Percentiles rank a stretch among this genome's conserved stretches.
These are phyloP conservation scores for Psammodynastes pulverulentus DNA, from an alignment of 2,113 vertebrate species.

Conservation along the genomic window DNA sequence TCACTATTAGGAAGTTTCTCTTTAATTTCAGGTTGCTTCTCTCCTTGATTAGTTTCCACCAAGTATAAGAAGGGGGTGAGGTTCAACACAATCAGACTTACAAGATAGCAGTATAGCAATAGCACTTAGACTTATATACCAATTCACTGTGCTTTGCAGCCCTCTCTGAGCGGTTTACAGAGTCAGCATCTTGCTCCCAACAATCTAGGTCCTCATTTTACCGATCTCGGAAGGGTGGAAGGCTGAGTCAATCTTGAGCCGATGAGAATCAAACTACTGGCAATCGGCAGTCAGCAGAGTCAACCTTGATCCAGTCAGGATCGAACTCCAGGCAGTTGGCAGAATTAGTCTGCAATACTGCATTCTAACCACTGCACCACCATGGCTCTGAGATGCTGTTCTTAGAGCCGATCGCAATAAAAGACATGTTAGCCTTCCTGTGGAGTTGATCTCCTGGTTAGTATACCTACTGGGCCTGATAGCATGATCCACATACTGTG, in stretches of 20 bases:
- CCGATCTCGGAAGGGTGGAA: neutral
- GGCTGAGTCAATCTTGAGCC: neutral
- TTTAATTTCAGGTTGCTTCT: neutral
- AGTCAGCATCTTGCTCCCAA: neutral
- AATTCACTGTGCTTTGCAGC: neutral
- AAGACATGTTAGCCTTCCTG: neutral
- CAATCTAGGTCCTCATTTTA: neutral
- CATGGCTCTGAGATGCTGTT: neutral
- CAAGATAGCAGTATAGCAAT: neutral
- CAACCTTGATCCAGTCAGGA: neutral
- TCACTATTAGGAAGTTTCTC: neutral
- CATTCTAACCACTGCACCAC: neutral
- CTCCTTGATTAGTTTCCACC: neutral
- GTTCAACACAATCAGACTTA: neutral
- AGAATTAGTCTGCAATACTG: neutral
- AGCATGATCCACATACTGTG: neutral
- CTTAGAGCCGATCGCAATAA: neutral
- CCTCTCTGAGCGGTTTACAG: neutral
- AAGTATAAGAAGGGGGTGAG: neutral
- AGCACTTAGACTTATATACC: too few relatives aligned
- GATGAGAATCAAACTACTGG: neutral
- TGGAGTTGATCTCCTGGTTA: neutral
- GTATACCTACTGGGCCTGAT: neutral
- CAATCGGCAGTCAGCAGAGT: too few relatives aligned
- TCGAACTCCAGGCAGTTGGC: neutral